Conservation (phyloP, 1,140 invertebrate species). For the Drosophila pectinifera region DNA sequence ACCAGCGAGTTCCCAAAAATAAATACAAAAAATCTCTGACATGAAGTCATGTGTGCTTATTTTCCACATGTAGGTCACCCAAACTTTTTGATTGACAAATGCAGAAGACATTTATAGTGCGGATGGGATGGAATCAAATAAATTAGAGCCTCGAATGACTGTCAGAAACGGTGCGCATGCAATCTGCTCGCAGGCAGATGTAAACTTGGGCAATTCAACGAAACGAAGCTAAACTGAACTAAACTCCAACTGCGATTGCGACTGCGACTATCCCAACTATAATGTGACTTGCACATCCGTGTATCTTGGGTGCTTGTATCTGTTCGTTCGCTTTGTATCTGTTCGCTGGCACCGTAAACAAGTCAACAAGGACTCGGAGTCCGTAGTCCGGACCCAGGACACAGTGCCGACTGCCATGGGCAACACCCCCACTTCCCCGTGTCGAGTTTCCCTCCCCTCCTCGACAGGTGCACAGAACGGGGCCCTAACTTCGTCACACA, state of each 20-base stretch:
- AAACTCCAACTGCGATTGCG: constrained; percentile 24
- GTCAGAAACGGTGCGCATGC: constrained; percentile 56
- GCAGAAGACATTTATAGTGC: constrained; percentile 50
- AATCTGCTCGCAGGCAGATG: constrained; percentile 39
- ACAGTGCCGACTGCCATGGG: constrained; percentile 37
- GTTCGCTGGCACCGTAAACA: constrained; percentile 47
- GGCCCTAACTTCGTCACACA: constrained; percentile 48
- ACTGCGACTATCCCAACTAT: constrained; percentile 33
- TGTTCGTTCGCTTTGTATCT: constrained; percentile 40
- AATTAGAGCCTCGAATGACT: constrained; percentile 47
- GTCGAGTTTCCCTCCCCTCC: background rate
- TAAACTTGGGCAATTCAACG: constrained; percentile 34
- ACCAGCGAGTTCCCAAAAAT: background rate
- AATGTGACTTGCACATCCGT: constrained; percentile 46
- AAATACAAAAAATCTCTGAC: constrained; percentile 1
- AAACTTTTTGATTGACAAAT: constrained; percentile 54
- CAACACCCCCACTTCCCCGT: constrained; percentile 19
- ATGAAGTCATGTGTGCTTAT: constrained; percentile 3
- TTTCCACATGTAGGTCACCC: constrained; percentile 18
- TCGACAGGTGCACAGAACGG: constrained; percentile 57
- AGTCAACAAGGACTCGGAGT: constrained; percentile 35
- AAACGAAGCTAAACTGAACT: constrained; percentile 19
- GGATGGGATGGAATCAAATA: constrained; percentile 35
- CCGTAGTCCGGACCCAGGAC: background rate
- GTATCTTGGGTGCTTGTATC: constrained; percentile 31